Evolutionary conservation across 2,888 invertebrate genomes (phyloP).

Genomic region (Corythucha ciliata): DNA sequence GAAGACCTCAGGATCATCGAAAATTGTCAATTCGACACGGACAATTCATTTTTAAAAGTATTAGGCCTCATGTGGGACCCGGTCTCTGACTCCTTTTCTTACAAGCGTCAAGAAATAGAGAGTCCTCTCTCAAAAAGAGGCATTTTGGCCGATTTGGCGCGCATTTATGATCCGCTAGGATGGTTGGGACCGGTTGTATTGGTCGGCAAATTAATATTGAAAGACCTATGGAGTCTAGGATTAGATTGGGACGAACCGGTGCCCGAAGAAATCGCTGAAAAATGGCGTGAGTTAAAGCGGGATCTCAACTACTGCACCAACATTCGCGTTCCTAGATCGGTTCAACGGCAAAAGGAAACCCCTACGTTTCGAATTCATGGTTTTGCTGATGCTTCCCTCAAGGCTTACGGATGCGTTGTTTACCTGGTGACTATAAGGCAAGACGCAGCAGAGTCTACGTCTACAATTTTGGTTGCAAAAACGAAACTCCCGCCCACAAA

Average conservation of each 20-base stretch:
- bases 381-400: conserved; percentile 24
- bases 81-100: conserved; percentile 22
- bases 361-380: conserved; percentile 14
- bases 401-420: conserved; percentile 22
- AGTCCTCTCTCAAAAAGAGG: conserved; percentile 16
- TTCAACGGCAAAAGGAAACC: too few species aligned
- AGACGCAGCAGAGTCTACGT: too few species aligned
- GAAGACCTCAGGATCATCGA: too few species aligned
- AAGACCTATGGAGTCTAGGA: conserved; percentile 28
- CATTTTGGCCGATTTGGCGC: conserved; percentile 16
- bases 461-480: too few species aligned
- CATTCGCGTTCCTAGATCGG: too few species aligned
- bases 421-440: too few species aligned
- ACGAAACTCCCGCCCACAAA: too few species aligned
- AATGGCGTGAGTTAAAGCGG: conserved; percentile 13
- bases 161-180: conserved; percentile 31
- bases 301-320: too few species aligned
- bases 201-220: conserved; percentile 29
- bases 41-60: conserved; percentile 24
- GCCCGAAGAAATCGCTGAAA: conserved; percentile 2
- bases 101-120: neutral
- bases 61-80: conserved; percentile 31
- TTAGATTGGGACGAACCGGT: conserved; percentile 33
- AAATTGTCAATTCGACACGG: too few species aligned
- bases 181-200: too few species aligned